A percentile compares a stretch with the other conserved stretches of the same genome.
phyloP scores from a whole-genome alignment of 37 sponge, comb jelly and placozoan species.

The Cliona cf. orientalis region DNA sequence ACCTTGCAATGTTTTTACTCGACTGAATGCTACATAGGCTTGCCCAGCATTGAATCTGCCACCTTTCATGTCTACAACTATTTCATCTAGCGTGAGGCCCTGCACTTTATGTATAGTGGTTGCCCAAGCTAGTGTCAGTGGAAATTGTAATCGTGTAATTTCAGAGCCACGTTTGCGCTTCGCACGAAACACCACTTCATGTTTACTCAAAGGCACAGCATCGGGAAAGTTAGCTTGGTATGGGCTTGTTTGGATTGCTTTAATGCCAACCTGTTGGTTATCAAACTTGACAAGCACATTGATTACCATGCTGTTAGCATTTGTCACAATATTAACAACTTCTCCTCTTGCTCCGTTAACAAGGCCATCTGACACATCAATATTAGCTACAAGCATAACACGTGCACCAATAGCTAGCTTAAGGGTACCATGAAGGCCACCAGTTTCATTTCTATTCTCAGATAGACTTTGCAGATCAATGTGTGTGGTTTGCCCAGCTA shows the following conservation, averaged over 20 bases:
- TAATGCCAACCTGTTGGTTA: slow-evolving; percentile 14
- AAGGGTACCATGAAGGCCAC: slow-evolving; percentile 28
- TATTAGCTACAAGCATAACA: slow-evolving; percentile 48
- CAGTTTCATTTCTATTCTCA: slow-evolving; percentile 41
- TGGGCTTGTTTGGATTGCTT: slow-evolving; percentile 25
- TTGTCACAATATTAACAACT: slow-evolving; percentile 16
- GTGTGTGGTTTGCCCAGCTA: slow-evolving; percentile 40
- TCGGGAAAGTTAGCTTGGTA: slow-evolving; percentile 5
- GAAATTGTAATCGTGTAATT: slow-evolving; percentile 44
- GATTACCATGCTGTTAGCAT: slow-evolving; percentile 13
- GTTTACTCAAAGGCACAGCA: slow-evolving; percentile 44
- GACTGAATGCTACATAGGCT: too few relatives aligned
- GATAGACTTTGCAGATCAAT: slow-evolving; percentile 8
- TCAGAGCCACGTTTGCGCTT: slow-evolving; percentile 39
- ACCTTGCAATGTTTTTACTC: too few relatives aligned
- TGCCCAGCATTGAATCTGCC: slow-evolving; percentile 20
- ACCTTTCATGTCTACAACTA: slow-evolving; percentile 52
- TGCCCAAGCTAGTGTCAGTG: too few relatives aligned
- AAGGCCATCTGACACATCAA: slow-evolving; percentile 57
- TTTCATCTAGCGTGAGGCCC: slow-evolving; percentile 24
- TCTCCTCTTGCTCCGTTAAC: too few relatives aligned
- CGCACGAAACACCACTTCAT: slow-evolving; percentile 46
- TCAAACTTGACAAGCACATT: slow-evolving; percentile 52
- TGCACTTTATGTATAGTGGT: slow-evolving; percentile 37
- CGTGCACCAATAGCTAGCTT: slow-evolving; percentile 47